Conservation (phyloP, 2,888 invertebrate genomes). For the Miltochrista miniata region DNA sequence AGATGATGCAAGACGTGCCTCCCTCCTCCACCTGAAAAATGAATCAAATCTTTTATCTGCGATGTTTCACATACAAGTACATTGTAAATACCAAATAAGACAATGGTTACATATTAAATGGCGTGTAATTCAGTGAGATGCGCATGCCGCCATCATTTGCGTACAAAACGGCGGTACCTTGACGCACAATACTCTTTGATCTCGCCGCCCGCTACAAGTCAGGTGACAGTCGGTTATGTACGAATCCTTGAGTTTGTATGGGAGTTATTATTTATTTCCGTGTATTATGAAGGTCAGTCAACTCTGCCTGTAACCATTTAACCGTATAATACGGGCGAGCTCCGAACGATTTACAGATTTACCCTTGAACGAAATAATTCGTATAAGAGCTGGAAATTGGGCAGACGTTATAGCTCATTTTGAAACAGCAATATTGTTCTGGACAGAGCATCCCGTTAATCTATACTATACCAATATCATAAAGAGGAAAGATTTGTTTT, state of each 20-base stretch:
- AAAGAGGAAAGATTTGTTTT: too few species aligned
- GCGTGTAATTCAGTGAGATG: slow-evolving; percentile 30
- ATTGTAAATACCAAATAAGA: slow-evolving; percentile 11
- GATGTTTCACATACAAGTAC: slow-evolving; percentile 6
- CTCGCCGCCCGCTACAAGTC: slow-evolving; percentile 27
- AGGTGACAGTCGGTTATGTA: slow-evolving; percentile 24
- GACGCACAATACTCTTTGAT: slow-evolving; percentile 39
- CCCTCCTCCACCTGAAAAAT: slow-evolving; percentile 2
- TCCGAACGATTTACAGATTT: too few species aligned
- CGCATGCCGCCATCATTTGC: slow-evolving; percentile 35
- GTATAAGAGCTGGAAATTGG: too few species aligned
- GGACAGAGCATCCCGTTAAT: too few species aligned
- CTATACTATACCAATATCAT: too few species aligned
- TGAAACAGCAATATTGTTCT: too few species aligned
- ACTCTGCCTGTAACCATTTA: neutral
- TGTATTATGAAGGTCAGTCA: slow-evolving; percentile 1
- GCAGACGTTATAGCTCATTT: too few species aligned
- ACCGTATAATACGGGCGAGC: neutral
- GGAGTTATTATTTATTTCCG: slow-evolving; percentile 11
- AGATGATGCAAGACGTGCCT: too few species aligned
- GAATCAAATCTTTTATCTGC: slow-evolving; percentile 10
- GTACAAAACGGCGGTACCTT: slow-evolving; percentile 27
- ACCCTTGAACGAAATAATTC: too few species aligned
- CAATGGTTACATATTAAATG: slow-evolving; percentile 10
- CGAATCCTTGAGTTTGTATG: slow-evolving; percentile 3